Conservation (phyloP, 1,140 invertebrate genomes). For the Lasioglossum baleicum region DNA sequence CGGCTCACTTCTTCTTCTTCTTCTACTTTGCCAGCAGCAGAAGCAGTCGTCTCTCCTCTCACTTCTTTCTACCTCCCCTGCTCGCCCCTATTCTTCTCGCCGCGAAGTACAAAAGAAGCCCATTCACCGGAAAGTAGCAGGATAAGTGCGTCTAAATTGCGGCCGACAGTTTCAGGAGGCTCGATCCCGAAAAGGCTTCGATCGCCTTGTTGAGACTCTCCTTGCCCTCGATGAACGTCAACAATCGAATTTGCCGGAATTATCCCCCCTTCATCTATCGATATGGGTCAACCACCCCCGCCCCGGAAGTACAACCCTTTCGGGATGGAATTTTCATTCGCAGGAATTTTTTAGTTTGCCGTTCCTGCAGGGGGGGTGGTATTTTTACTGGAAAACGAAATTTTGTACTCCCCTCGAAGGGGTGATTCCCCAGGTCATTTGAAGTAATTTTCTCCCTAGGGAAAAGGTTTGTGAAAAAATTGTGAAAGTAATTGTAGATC, state of each 20-base stretch:
- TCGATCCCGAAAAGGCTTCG: not conserved
- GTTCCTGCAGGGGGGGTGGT: too few relatives aligned
- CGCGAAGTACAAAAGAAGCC: conserved; percentile 57
- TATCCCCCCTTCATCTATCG: not conserved
- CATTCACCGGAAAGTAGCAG: conserved; percentile 45
- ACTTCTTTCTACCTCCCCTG: not conserved
- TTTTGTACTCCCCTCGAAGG: too few relatives aligned
- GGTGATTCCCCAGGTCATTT: too few relatives aligned
- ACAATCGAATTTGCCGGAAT: not conserved
- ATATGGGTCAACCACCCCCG: too few relatives aligned
- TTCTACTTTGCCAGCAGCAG: not conserved
- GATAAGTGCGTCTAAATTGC: conserved; percentile 46
- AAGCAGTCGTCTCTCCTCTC: too few relatives aligned
- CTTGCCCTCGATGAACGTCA: not conserved
- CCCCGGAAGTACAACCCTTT: too few relatives aligned
- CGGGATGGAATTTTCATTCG: too few relatives aligned
- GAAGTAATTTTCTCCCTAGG: too few relatives aligned
- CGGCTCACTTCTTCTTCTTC: conserved; percentile 16
- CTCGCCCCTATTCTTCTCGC: not conserved
- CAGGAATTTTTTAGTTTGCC: too few relatives aligned
- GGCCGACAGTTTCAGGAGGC: conserved; percentile 14
- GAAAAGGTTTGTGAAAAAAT: too few relatives aligned
- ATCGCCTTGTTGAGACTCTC: not conserved
- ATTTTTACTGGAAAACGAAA: too few relatives aligned
- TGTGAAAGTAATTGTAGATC: too few relatives aligned